Percentiles rank a stretch among this genome's conserved stretches.
Evolutionary conservation across 2,888 invertebrate genomes (phyloP).

Genomic region (Callyntrura guangdongensis): DNA sequence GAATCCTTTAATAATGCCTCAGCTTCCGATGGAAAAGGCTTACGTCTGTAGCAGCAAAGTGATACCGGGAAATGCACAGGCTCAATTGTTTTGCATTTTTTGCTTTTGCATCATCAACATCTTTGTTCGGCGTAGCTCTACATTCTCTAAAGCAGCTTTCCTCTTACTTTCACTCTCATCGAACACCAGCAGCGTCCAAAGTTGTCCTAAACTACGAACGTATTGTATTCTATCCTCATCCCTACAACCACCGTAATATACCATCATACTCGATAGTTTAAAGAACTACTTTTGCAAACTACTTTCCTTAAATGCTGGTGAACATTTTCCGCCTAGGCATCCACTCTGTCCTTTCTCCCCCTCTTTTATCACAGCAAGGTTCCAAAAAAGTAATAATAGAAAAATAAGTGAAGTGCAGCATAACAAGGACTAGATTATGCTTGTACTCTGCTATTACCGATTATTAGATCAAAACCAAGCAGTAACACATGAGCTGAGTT

Average conservation of each 20-base stretch:
- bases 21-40: background rate
- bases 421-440: conserved; percentile 29
- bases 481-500: background rate
- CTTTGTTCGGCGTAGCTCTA: background rate
- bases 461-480: conserved; percentile 17
- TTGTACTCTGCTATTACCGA: background rate
- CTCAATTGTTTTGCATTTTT: background rate
- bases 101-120: conserved; percentile 5
- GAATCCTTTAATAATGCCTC: conserved; percentile 7
- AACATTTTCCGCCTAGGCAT: too few species aligned
- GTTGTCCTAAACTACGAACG: too few species aligned
- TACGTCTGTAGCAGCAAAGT: background rate
- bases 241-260: too few species aligned
- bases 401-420: background rate
- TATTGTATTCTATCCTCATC: too few species aligned
- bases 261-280: too few species aligned
- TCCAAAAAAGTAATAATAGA: background rate
- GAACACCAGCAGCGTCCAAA: too few species aligned
- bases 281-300: too few species aligned
- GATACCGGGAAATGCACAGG: background rate
- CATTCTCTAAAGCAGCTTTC: too few species aligned
- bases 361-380: background rate
- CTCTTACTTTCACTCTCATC: background rate
- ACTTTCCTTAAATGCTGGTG: too few species aligned
- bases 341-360: background rate